Evolutionary conservation across 1,140 invertebrate genomes (phyloP).

Genomic region (Euwallacea similis): DNA sequence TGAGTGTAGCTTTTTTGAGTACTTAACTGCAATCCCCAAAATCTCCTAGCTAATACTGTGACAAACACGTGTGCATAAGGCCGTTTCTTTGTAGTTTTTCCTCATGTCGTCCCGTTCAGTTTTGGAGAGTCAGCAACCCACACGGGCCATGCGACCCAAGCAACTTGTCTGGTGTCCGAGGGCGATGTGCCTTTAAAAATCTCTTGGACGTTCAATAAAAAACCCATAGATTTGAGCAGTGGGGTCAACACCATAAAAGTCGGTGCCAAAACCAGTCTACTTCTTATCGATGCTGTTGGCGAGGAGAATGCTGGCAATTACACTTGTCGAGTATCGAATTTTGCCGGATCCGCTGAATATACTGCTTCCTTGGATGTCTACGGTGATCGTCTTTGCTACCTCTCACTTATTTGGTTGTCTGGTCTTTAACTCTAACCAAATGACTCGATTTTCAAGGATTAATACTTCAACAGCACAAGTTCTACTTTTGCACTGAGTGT

Average conservation of each 20-base stretch:
- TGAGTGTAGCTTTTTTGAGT: neutral
- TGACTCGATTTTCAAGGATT: conserved; percentile 1
- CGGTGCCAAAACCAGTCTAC: conserved; percentile 68
- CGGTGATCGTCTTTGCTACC: conserved; percentile 55
- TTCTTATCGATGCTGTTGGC: conserved; percentile 68
- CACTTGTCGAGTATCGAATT: conserved; percentile 56
- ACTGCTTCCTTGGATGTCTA: conserved; percentile 69
- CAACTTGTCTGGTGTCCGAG: conserved; percentile 66
- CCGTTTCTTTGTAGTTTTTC: conserved; percentile 59
- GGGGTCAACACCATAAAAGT: conserved; percentile 66
- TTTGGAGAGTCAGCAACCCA: conserved; percentile 66
- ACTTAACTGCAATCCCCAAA: neutral
- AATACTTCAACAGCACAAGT: conserved; percentile 32
- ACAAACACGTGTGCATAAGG: too few relatives aligned
- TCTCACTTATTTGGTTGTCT: neutral
- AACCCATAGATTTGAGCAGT: conserved; percentile 34
- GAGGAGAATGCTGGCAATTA: conserved; percentile 59
- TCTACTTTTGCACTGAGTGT: conserved; percentile 40
- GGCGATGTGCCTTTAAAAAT: conserved; percentile 67
- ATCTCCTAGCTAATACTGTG: too few relatives aligned
- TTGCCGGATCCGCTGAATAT: conserved; percentile 59
- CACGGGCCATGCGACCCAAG: conserved; percentile 72
- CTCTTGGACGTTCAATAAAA: conserved; percentile 62
- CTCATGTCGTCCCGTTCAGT: conserved; percentile 63
- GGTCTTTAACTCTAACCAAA: conserved; percentile 6